These are phyloP conservation scores for Hippasteria phrygiana DNA, from an alignment of 53 echinoderm and acorn worm genomes.

Conservation along the genomic window DNA sequence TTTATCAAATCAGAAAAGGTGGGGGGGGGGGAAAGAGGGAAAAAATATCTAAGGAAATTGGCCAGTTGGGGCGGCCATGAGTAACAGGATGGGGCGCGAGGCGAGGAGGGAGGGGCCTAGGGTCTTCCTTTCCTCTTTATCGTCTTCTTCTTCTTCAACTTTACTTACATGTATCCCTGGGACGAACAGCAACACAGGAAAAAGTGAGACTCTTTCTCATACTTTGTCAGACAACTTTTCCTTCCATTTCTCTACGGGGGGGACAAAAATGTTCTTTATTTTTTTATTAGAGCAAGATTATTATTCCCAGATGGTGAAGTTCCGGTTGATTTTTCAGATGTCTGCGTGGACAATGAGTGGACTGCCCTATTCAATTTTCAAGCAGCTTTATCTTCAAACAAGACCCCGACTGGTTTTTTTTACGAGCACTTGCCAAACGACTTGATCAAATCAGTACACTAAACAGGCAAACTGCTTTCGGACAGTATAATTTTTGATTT, in stretches of 20 bases:
- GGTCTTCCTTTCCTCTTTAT: conserved; percentile 14
- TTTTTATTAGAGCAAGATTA: not conserved
- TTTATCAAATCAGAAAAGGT: conserved; percentile 9
- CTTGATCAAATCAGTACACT: too few relatives aligned
- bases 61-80: conserved; percentile 32
- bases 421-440: too few relatives aligned
- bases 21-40: not conserved
- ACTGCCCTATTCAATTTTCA: not conserved
- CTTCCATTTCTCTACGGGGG: not conserved
- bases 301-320: conserved; percentile 18
- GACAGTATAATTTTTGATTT: too few relatives aligned
- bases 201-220: conserved; percentile 20
- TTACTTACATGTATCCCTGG: not conserved
- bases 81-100: conserved; percentile 59
- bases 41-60: conserved; percentile 48
- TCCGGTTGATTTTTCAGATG: conserved; percentile 37
- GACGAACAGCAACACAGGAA: conserved; percentile 43
- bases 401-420: too few relatives aligned
- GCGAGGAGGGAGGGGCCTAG: conserved; percentile 46
- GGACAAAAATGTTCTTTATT: not conserved
- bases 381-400: too few relatives aligned
- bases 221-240: conserved; percentile 12
- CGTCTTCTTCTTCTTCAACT: not conserved
- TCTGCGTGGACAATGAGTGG: conserved; percentile 15
- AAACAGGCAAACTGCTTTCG: too few relatives aligned